A percentile compares a stretch with the other conserved stretches of the same genome.
These are phyloP conservation scores for Magallana angulata DNA, from an alignment of 1,140 invertebrate species.

Conservation along the genomic window DNA sequence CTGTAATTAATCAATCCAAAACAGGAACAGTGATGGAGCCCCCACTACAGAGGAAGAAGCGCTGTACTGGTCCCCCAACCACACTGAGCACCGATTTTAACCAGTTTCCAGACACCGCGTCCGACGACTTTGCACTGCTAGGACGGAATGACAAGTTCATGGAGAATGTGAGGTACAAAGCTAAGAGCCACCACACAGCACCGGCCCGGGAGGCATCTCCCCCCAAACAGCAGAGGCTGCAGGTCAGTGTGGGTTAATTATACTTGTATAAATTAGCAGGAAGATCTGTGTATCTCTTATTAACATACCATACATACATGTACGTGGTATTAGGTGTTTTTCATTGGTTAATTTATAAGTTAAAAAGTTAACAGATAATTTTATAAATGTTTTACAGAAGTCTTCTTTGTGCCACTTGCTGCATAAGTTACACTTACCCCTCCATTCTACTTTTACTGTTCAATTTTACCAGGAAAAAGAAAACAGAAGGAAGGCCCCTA, in stretches of 20 bases:
- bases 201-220: conserved; percentile 59
- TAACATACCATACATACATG: too few species aligned
- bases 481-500: conserved; percentile 22
- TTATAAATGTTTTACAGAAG: too few species aligned
- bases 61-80: conserved; percentile 63
- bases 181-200: conserved; percentile 51
- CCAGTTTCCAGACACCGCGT: conserved; percentile 27
- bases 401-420: too few species aligned
- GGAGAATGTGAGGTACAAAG: conserved; percentile 71
- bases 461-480: conserved; percentile 38
- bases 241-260: not conserved
- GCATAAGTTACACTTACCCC: too few species aligned
- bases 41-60: conserved; percentile 74
- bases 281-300: too few species aligned
- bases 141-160: conserved; percentile 76
- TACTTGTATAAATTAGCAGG: not conserved
- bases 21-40: conserved; percentile 70
- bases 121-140: conserved; percentile 70
- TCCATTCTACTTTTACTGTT: not conserved
- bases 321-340: too few species aligned
- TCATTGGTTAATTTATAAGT: too few species aligned
- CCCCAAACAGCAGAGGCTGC: conserved; percentile 69
- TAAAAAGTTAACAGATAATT: too few species aligned
- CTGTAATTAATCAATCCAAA: too few species aligned
- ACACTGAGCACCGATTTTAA: conserved; percentile 65